phyloP scores from a whole-genome alignment of 2,888 invertebrate species.

The Nowickia ferox region DNA sequence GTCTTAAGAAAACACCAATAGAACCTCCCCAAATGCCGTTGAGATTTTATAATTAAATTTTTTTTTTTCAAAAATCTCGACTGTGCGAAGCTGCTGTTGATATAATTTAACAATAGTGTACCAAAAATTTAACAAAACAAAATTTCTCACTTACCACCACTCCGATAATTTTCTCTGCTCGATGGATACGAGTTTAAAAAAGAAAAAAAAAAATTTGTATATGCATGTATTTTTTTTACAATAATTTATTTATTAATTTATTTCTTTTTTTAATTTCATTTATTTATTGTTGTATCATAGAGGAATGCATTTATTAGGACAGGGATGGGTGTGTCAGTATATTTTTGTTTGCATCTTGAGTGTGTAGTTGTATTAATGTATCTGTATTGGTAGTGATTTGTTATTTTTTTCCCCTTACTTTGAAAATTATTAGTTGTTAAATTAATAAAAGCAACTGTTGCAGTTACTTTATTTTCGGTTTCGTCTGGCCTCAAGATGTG shows the following conservation, averaged over 20 bases:
- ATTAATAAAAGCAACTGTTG: conserved; percentile 57
- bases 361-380: conserved; percentile 68
- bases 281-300: conserved; percentile 80
- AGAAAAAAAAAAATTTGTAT: conserved; percentile 1
- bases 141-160: no score
- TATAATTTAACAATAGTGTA: no score
- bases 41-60: no score
- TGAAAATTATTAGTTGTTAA: conserved; percentile 59
- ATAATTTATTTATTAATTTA: conserved; percentile 70
- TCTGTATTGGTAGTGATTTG: conserved; percentile 69
- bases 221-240: conserved; percentile 56
- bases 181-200: not conserved
- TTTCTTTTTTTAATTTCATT: conserved; percentile 77
- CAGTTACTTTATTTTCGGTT: conserved; percentile 52
- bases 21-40: no score
- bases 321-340: conserved; percentile 70
- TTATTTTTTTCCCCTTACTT: conserved; percentile 63
- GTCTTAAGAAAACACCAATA: no score
- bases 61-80: no score
- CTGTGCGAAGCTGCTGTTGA: no score
- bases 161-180: not conserved
- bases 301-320: conserved; percentile 78
- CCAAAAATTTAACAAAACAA: no score
- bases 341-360: conserved; percentile 68
- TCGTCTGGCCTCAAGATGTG: conserved; percentile 57